Conservation (phyloP, 2,797 vertebrate species). For the Malacoctenus gilli region DNA sequence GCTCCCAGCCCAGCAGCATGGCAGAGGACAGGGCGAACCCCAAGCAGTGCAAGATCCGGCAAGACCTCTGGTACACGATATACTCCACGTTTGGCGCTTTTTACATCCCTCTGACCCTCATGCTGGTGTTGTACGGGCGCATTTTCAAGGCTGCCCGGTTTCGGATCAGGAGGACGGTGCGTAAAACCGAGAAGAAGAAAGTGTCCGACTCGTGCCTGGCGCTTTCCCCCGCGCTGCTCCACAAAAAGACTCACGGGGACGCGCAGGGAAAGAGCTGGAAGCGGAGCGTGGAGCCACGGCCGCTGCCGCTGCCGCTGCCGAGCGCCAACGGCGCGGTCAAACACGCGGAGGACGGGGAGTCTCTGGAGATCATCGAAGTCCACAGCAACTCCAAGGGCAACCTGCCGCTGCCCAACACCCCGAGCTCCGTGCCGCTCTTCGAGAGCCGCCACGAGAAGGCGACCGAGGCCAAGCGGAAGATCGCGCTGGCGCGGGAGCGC, state of each 20-base stretch:
- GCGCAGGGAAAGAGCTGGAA: conserved; percentile 83
- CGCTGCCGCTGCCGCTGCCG: conserved; percentile 65
- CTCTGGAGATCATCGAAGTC: conserved; percentile 91
- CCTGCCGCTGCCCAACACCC: conserved; percentile 82
- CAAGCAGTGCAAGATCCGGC: conserved; percentile 89
- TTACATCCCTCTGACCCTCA: conserved; percentile 92
- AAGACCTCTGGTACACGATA: conserved; percentile 92
- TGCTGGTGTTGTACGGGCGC: conserved; percentile 94
- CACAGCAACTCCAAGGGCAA: conserved; percentile 84
- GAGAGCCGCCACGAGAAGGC: conserved; percentile 89
- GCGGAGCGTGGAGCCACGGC: conserved; percentile 82
- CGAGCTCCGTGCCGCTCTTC: conserved; percentile 74
- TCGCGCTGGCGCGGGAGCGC: conserved; percentile 93
- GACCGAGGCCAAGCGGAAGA: conserved; percentile 90
- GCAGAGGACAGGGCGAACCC: conserved; percentile 89
- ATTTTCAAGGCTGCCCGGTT: conserved; percentile 96
- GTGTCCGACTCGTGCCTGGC: conserved; percentile 78
- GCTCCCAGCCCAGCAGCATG: conserved; percentile 85
- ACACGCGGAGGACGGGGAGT: conserved; percentile 85
- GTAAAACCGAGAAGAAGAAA: conserved; percentile 83
- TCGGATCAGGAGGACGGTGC: conserved; percentile 92
- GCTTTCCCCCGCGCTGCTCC: conserved; percentile 78
- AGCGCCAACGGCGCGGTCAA: conserved; percentile 87
- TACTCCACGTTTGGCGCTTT: conserved; percentile 96
- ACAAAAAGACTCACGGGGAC: conserved; percentile 82